Evolutionary conservation across 2,888 invertebrate species (phyloP).

Genomic region (Prosapia bicincta): DNA sequence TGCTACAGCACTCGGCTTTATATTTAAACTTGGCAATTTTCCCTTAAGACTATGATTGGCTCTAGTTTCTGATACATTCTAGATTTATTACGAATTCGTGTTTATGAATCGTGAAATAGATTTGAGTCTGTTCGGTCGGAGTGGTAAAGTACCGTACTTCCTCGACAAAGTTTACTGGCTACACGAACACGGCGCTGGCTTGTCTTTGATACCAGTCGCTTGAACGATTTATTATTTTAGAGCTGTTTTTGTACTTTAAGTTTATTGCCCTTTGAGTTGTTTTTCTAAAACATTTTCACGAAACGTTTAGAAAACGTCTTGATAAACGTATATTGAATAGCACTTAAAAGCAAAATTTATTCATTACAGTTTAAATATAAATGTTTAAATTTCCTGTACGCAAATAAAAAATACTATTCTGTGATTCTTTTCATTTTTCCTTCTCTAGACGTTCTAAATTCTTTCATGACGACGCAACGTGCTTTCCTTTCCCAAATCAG

Average conservation of each 20-base stretch:
- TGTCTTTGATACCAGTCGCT: background rate
- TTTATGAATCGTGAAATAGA: background rate
- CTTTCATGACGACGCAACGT: no score
- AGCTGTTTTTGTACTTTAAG: background rate
- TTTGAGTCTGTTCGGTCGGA: background rate
- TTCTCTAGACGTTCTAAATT: no score
- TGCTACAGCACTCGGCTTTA: background rate
- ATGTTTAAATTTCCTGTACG: no score
- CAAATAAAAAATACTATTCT: no score
- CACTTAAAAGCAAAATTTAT: no score
- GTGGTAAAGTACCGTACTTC: background rate
- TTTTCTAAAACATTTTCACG: no score
- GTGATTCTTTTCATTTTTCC: no score
- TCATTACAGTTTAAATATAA: no score
- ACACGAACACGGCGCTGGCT: background rate
- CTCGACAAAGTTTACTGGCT: background rate
- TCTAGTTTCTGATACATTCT: background rate
- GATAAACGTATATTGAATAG: no score
- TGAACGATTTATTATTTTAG: background rate
- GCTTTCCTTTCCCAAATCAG: no score
- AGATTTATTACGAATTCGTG: background rate
- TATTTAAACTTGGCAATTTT: background rate
- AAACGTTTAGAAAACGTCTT: no score
- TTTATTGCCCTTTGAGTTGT: no score
- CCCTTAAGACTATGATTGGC: background rate